Conservation (phyloP, 1,140 invertebrate genomes). For the Mamestra configurata region DNA sequence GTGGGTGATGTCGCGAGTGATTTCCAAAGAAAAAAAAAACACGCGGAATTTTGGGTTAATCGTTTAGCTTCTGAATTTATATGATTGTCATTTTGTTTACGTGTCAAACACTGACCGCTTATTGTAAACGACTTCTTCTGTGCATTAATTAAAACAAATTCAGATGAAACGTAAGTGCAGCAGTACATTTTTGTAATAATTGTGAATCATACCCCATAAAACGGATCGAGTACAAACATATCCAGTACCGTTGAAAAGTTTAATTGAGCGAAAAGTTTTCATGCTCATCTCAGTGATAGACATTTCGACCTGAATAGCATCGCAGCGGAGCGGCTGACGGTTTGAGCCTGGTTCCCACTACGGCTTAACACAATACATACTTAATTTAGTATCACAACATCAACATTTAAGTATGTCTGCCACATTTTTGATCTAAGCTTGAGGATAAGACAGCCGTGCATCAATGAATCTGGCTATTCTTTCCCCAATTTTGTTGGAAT, state of each 20-base stretch:
- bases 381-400: no score
- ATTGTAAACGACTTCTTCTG: no score
- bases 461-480: no score
- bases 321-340: conserved; percentile 5
- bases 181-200: not conserved
- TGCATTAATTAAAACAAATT: no score
- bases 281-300: conserved; percentile 28
- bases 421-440: not conserved
- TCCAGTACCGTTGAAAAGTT: conserved; percentile 14
- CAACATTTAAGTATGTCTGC: not conserved
- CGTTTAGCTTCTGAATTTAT: no score
- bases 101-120: no score
- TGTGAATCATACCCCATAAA: conserved; percentile 6
- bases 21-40: no score
- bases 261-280: conserved; percentile 47
- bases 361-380: not conserved
- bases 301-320: conserved; percentile 32
- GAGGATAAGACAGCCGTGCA: not conserved
- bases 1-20: no score
- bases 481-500: no score
- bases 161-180: no score
- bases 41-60: no score
- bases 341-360: not conserved
- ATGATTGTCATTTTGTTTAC: no score
- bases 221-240: conserved; percentile 14